Evolutionary conservation across 2,797 vertebrate genomes (phyloP).

Genomic region (Platalea minor): DNA sequence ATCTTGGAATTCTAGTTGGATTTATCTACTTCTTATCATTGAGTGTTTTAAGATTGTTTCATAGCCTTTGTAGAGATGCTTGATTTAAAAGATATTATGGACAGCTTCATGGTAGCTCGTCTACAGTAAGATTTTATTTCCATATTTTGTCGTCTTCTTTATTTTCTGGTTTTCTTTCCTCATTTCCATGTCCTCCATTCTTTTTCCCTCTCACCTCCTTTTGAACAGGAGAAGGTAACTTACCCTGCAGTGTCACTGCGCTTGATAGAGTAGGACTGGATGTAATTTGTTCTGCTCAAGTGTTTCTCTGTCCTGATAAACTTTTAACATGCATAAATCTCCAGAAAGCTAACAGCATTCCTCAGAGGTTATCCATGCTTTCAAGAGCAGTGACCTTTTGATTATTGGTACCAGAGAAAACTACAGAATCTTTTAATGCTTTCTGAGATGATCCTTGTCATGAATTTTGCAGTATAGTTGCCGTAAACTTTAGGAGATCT

Average conservation of each 20-base stretch:
- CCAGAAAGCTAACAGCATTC: background rate
- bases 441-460: background rate
- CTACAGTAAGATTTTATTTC: background rate
- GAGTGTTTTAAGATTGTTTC: background rate
- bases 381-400: slow-evolving; percentile 25
- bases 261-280: background rate
- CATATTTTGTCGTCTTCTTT: background rate
- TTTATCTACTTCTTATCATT: background rate
- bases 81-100: background rate
- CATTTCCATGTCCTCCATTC: background rate
- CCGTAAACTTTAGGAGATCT: background rate
- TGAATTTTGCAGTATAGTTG: background rate
- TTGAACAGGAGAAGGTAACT: background rate
- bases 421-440: background rate
- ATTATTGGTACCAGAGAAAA: background rate
- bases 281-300: background rate
- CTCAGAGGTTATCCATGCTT: background rate
- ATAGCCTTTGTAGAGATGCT: background rate
- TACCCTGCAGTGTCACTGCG: background rate
- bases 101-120: background rate
- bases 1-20: background rate
- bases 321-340: background rate
- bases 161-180: background rate
- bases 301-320: background rate
- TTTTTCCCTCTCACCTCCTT: background rate